phyloP scores from a whole-genome alignment of 2,888 invertebrate species.

The Amitus sp. region DNA sequence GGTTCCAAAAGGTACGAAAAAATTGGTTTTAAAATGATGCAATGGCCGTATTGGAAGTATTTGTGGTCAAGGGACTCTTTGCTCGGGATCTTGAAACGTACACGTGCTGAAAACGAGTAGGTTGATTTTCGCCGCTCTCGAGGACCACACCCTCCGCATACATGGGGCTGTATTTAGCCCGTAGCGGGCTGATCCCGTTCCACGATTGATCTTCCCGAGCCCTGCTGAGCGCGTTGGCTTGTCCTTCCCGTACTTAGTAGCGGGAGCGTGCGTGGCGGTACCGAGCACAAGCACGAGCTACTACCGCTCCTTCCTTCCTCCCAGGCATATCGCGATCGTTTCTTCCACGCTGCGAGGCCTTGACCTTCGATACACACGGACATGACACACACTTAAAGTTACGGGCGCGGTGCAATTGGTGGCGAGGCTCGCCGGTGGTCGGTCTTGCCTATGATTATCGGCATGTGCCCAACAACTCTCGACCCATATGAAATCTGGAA shows the following conservation, averaged over 20 bases:
- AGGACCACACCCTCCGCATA: slow-evolving; percentile 19
- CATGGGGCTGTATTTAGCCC: slow-evolving; percentile 8
- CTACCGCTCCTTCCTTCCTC: slow-evolving; percentile 14
- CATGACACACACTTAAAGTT: too few relatives aligned
- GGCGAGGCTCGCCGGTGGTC: slow-evolving; percentile 5
- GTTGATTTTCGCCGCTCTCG: too few relatives aligned
- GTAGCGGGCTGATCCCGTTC: slow-evolving; percentile 28
- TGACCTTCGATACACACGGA: slow-evolving; percentile 25
- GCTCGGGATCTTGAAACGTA: too few relatives aligned
- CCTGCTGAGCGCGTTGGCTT: slow-evolving; percentile 15
- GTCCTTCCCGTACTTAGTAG: slow-evolving; percentile 1
- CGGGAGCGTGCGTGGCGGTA: slow-evolving; percentile 12
- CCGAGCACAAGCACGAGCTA: too few relatives aligned
- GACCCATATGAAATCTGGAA: slow-evolving; percentile 30
- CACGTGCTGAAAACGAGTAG: too few relatives aligned
- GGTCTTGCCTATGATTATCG: slow-evolving; percentile 15
- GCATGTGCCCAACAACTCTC: not conserved
- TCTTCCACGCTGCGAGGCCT: slow-evolving; percentile 27
- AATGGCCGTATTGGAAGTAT: too few relatives aligned
- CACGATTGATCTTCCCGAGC: slow-evolving; percentile 24
- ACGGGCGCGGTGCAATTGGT: slow-evolving; percentile 16
- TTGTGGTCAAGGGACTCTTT: too few relatives aligned
- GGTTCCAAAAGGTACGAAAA: too few relatives aligned
- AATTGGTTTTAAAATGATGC: too few relatives aligned
- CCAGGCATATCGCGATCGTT: slow-evolving; percentile 10